Evolutionary conservation across 1,140 invertebrate genomes (phyloP), one percentile per base, ranked within the genome.

Genomic region (Ceratina japonica): DNA sequence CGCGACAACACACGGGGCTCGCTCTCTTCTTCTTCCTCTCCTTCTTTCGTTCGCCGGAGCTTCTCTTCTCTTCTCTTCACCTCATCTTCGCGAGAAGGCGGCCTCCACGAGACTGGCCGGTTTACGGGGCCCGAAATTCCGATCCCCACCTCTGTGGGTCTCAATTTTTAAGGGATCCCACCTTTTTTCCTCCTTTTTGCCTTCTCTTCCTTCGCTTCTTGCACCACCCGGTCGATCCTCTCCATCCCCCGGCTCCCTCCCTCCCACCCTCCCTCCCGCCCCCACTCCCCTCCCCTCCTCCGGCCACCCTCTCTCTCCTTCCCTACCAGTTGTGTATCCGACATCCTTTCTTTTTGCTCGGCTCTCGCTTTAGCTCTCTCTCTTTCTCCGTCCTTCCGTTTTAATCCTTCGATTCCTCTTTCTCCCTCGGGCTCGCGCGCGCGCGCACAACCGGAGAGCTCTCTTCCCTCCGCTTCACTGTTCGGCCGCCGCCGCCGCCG

Each of bases 111-210:
- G 91, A 92, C 92, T 92, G 92, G 90, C 86, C 88, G 88, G 85
- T 90, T 87, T 88, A 85, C 80, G 87, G 89, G 88, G 87, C 88
- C 91, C 91, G 89, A 92, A 92, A 92, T 92, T 92, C 91, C 91
- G 74, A 91, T 91, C 91, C 92, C 92, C 90, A 92, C 91, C 88
- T 91, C 72, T 51, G 76, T 82, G 87, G 85, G 87, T 84, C 86
- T 90, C 87, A 90, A 92, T 92, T 92, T 92, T 92, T 91, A 91
- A 92, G 90, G 90, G 90, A 90, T 91, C 88, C 86, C 87, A 87
- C 82, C 85, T 89, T 87, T 89, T 91, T 91, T 90, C 83, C 85
- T 75, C 79, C 79, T 86, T 88, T 89, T 87, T 88, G 80, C 82
- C 76, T 82, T 85, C 86, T 88, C 86, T 86, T 86, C 75, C 71